Base-by-base conservation (phyloP, 2,797 vertebrate species). In the Dipus sagitta region DNA sequence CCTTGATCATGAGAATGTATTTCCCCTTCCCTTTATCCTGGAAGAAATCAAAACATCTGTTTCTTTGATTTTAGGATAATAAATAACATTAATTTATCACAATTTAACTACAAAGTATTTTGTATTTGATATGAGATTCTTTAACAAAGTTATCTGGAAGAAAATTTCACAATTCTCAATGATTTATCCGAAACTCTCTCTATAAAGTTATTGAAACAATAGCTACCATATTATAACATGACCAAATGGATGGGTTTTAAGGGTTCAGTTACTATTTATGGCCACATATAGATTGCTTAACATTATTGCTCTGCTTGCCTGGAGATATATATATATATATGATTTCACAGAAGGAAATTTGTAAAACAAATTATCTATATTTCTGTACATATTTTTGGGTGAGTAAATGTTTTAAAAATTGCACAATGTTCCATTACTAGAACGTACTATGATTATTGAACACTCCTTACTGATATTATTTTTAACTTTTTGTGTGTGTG, bases 21-120 rank as follows among this genome's bases (percentile, higher is more conserved):
- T 52, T 68, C 64, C 24, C 21, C n/a, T 87, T 42, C 21, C 71
- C 54, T 92, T 90, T 89, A 93, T 96, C 77, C 52, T 95, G 88
- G 38, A 95, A 96, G 74, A 94, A 88, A 85, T 83, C 17, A 92
- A 88, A 97, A 95, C 77, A 91, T 95, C 62, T 95, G 86, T 90
- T 86, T 95, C 47, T 96, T 64, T 88, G 47, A 76, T 92, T 94
- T 94, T 93, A 88, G 65, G 38, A 70, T 42, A 78, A 83, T 77
- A 91, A 90, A 90, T 86, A 90, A 54, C 30, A 76, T 90, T 89
- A 38, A 52, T 90, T 85, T 67, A 77, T 93, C 93, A 67, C 34
- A 96, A 76, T 92, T 84, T 23, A 84, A 62, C 14, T 80, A 68
- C 76, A 68, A 90, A 79, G 18, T 72, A 76, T 76, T 94, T 95